A percentile compares a stretch with the other conserved stretches of the same genome.
These are phyloP conservation scores for Lepetodrilus schrolli DNA, from an alignment of 2,888 invertebrate species.

Conservation along the genomic window DNA sequence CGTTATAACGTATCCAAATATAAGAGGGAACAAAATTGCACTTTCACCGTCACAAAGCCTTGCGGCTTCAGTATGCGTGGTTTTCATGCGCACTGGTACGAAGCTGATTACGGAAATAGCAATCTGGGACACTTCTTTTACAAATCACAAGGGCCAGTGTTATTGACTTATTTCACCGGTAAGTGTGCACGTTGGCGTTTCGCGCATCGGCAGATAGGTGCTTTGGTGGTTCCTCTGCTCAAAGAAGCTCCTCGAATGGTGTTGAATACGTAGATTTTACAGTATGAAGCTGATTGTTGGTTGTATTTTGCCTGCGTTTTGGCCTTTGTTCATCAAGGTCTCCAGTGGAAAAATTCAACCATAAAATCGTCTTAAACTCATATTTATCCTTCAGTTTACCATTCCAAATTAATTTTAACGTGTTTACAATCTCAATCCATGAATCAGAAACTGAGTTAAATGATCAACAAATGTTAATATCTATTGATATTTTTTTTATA, in stretches of 20 bases:
- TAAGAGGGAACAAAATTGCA: too few relatives aligned
- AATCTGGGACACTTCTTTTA: constrained; percentile 25
- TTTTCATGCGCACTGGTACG: not conserved
- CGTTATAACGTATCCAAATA: too few relatives aligned
- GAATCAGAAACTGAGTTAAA: too few relatives aligned
- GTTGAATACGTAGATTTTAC: not conserved
- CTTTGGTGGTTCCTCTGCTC: not conserved
- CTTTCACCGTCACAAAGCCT: too few relatives aligned
- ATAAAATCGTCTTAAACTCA: not conserved
- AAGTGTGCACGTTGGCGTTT: constrained; percentile 14
- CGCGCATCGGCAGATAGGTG: constrained; percentile 22
- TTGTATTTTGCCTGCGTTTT: not conserved
- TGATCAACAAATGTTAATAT: too few relatives aligned
- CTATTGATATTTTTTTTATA: too few relatives aligned
- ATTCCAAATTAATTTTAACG: too few relatives aligned
- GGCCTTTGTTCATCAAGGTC: constrained; percentile 21
- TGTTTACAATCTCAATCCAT: too few relatives aligned
- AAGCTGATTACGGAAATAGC: constrained; percentile 23
- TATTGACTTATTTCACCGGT: constrained; percentile 28
- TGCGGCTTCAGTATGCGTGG: not conserved
- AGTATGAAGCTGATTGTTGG: not conserved
- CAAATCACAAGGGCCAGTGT: constrained; percentile 10
- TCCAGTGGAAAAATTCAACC: constrained; percentile 12
- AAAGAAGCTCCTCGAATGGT: not conserved
- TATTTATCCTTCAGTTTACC: too few relatives aligned